These are phyloP conservation scores for Halichoeres trimaculatus DNA, from an alignment of 2,113 vertebrate genomes.

Conservation along the genomic window DNA sequence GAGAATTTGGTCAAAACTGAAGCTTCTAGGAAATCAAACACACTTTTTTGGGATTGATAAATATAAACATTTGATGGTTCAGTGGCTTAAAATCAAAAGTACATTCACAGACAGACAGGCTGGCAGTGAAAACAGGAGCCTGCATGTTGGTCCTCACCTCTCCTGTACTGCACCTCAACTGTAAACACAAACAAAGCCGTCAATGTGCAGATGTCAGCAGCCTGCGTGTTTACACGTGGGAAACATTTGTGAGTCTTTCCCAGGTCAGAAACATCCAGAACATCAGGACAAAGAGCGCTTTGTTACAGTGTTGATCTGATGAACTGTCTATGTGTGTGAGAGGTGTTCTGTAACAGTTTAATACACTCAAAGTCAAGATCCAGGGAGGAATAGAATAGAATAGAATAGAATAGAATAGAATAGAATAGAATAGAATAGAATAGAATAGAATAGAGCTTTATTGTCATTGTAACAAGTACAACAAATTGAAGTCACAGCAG, in stretches of 20 bases:
- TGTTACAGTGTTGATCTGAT: slow-evolving; percentile 44
- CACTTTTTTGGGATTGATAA: too few relatives aligned
- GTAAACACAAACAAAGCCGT: slow-evolving; percentile 58
- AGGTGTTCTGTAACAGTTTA: slow-evolving; percentile 26
- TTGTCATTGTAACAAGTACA: too few relatives aligned
- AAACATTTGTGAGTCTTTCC: slow-evolving; percentile 50
- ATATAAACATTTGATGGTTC: background rate
- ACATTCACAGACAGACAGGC: slow-evolving; percentile 1
- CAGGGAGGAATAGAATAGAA: too few relatives aligned
- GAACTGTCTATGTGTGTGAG: background rate
- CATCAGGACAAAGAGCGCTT: slow-evolving; percentile 46
- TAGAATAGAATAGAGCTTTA: too few relatives aligned
- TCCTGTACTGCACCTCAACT: slow-evolving; percentile 14
- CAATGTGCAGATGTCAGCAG: slow-evolving; percentile 53
- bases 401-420: too few relatives aligned
- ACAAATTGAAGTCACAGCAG: too few relatives aligned
- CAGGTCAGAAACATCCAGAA: slow-evolving; percentile 48
- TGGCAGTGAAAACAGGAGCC: background rate
- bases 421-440: too few relatives aligned
- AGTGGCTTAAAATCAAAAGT: background rate
- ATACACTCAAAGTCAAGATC: slow-evolving; percentile 17
- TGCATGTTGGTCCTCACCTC: background rate
- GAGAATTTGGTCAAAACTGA: too few relatives aligned
- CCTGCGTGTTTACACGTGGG: slow-evolving; percentile 27
- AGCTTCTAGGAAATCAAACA: too few relatives aligned